Evolutionary conservation across 2,888 invertebrate species (phyloP), one percentile per base, ranked within the genome.

Genomic region (Ophioninae sp.): DNA sequence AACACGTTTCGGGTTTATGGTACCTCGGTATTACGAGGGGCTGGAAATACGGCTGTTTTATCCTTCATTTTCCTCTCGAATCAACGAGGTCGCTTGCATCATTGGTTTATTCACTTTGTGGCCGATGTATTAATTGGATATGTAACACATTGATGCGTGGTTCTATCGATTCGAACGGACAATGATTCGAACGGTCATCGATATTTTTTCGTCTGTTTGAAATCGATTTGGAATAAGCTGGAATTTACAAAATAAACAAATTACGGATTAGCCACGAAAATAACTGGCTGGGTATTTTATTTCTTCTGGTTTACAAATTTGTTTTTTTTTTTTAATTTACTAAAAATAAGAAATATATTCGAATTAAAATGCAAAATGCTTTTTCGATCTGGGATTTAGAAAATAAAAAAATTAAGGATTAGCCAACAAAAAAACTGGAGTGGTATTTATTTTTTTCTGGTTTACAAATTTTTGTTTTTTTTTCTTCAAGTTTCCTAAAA

Each of bases 1-100:
- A 73, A 77, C 75, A 59, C 64, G 70, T 61, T 76, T 59, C 68
- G 57, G 61, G 79, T 77, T 83, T 68, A 74, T 74, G 69, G 73
- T 50, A 61, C 73, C 62, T 62, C 17, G 59, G 61, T 50, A 61
- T 10, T 64, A 50, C 61, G 64, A 37, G 50, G 44, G 50, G 21
- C 39, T 64, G 72, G 17, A 41, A 72, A 72, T 72, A 65, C 21
- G 44, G 69, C 23, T 67, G 80, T 50, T 69, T 68, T 77, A 83
- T 77, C 73, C 80, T 56, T 80, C 80, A 62, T 76, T 77, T 64
- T 68, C 41, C 57, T 64, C 59, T 61, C 1, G 50, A 72, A 83
- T 83, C 80, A 73, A 74, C 74, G 76, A 77, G 72, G 21, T 7
- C 6, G 70, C 37, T 37, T 70, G 72, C 67, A 30, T 68, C 67